Percentiles rank a stretch among this genome's conserved stretches.
Evolutionary conservation across 2,113 vertebrate genomes (phyloP).

Genomic region (Camelus dromedarius): DNA sequence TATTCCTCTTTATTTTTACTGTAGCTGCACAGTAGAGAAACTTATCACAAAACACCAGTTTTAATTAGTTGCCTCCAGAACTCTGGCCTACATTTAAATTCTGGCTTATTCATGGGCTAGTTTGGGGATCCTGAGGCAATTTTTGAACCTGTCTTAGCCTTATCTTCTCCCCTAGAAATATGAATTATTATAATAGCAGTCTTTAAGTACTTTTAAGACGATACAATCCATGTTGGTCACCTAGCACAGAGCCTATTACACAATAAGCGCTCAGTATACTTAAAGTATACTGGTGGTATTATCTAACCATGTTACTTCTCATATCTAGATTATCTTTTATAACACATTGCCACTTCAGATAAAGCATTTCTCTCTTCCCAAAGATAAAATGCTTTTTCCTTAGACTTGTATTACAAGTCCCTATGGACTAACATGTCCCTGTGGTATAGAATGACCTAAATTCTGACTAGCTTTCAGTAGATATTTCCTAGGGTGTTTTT

Average conservation of each 20-base stretch:
- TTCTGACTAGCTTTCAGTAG: background rate
- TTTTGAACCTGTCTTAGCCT: background rate
- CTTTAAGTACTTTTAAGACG: conserved; percentile 17
- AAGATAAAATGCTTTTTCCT: background rate
- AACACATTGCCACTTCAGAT: background rate
- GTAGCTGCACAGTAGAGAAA: background rate
- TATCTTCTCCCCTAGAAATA: background rate
- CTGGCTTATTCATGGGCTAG: background rate
- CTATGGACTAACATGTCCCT: background rate
- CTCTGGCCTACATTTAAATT: background rate
- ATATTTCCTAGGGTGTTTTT: background rate
- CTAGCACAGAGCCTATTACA: background rate
- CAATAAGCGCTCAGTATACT: background rate
- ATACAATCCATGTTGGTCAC: background rate
- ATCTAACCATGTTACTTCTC: background rate
- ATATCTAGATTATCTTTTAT: background rate
- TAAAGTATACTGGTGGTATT: background rate
- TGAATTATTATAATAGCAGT: background rate
- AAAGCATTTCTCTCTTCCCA: background rate
- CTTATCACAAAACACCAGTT: background rate
- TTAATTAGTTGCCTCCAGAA: background rate
- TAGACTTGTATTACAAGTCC: background rate
- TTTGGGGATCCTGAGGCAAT: background rate
- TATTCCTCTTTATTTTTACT: background rate
- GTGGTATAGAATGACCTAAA: background rate